A percentile compares a stretch with the other conserved stretches of the same genome.
These are phyloP conservation scores for Pyrrhia umbra DNA, from an alignment of 2,888 invertebrate species.

Conservation along the genomic window DNA sequence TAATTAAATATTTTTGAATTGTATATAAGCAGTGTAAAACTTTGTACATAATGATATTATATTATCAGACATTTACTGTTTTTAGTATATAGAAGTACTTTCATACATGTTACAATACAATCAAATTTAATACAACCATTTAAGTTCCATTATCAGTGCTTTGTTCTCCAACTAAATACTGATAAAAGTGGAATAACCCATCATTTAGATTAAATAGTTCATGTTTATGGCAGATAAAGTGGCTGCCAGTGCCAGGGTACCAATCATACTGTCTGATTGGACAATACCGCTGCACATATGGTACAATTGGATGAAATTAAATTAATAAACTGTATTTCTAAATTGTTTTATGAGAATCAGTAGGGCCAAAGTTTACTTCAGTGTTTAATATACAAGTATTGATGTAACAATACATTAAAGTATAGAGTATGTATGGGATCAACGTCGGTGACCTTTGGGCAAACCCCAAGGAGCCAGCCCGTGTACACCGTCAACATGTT, in stretches of 20 bases:
- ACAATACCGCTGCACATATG: not conserved
- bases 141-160: constrained; percentile 29
- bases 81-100: not conserved
- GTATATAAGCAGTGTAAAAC: not conserved
- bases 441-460: constrained; percentile 29
- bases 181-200: constrained; percentile 44
- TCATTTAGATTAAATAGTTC: constrained; percentile 24
- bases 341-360: not conserved
- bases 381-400: not conserved
- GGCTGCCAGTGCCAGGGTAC: not conserved
- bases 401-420: not conserved
- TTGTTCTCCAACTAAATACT: constrained; percentile 24
- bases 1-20: too few species aligned
- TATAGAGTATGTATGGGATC: constrained; percentile 26
- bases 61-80: not conserved
- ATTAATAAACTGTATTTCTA: not conserved
- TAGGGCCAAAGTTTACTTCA: not conserved
- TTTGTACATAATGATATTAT: not conserved
- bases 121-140: constrained; percentile 28
- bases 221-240: constrained; percentile 29
- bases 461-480: constrained; percentile 35
- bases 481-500: constrained; percentile 1
- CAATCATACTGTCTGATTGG: not conserved
- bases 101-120: not conserved
- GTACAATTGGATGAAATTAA: not conserved